Evolutionary conservation across 2,797 vertebrate species (phyloP), one percentile per base, ranked within the genome.

Genomic region (Schizopygopsis malacanthus): DNA sequence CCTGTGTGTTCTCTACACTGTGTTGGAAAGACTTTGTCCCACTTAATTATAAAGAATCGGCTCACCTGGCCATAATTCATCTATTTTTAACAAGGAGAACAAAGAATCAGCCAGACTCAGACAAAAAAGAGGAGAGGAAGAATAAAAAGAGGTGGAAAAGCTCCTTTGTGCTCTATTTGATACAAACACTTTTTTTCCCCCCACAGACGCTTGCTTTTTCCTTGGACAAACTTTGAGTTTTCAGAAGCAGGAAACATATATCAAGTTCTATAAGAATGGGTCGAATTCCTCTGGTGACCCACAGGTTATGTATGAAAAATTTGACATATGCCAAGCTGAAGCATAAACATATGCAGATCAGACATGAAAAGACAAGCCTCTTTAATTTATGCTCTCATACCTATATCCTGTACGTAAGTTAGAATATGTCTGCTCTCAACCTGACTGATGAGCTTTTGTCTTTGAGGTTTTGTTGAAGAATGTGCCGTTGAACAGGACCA

Each of bases 181-280:
- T 78, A 79, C 28, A 50, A 82, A 88, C 82, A 85, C 16, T 37
- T 50, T 88, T 67, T 63, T 87, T 92, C 92, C 92, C 92, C 92
- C 87, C 88, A 89, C 72, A 86, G 65, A 72, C 70, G 63, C 41
- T 12, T 22, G 5, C 5, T 85, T 65, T 80, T 80, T 59, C 79
- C 79, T 45, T 69, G 25, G 45, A 82, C 83, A 88, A 87, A 45
- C 63, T 89, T 47, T 77, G 56, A 92, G 82, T 75, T 22, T 88
- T 79, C 61, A 69, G 25, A 88, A 86, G 78, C 89, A 89, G 79
- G 88, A 90, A 89, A 88, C 85, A 86, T 85, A 89, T 56, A 86
- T 70, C 69, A 86, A 61, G 25, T 82, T 88, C 83, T 82, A 50
- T 85, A 77, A 86, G 75, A 85, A 86, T 33, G 25, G 4, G 85